A percentile compares a stretch with the other conserved stretches of the same genome.
phyloP scores from a whole-genome alignment of 2,797 vertebrate genomes.

The Catostomus latipinnis region DNA sequence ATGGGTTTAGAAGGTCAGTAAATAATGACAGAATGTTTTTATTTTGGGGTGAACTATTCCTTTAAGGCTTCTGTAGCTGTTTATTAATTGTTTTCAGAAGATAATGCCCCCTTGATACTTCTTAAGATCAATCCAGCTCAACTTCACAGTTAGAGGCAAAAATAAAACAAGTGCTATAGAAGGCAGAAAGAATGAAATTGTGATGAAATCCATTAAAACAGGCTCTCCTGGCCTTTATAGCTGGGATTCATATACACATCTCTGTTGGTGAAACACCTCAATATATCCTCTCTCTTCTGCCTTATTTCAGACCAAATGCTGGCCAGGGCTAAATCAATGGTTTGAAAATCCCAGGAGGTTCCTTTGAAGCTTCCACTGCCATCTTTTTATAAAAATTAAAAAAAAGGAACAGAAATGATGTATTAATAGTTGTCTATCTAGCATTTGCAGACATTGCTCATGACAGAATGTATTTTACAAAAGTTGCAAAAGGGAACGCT shows the following conservation, averaged over 20 bases:
- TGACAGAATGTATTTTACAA: conserved; percentile 11
- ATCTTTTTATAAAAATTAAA: not conserved
- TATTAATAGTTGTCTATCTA: conserved; percentile 10
- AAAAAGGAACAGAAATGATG: not conserved
- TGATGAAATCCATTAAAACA: conserved; percentile 1
- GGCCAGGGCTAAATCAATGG: not conserved
- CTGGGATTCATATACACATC: conserved; percentile 1
- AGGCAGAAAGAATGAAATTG: not conserved
- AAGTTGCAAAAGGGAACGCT: not conserved
- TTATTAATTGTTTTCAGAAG: conserved; percentile 31
- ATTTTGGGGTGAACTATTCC: too few relatives aligned
- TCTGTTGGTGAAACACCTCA: not conserved
- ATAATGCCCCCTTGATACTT: conserved; percentile 7
- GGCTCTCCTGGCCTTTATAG: conserved; percentile 9
- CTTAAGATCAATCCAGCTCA: conserved; percentile 27
- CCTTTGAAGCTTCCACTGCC: conserved; percentile 2
- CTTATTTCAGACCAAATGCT: not conserved
- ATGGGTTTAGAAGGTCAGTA: too few relatives aligned
- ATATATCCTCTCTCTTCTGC: not conserved
- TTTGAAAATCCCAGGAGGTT: not conserved
- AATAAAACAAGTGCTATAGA: not conserved
- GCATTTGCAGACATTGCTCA: not conserved
- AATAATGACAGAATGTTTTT: too few relatives aligned
- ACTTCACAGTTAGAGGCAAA: not conserved
- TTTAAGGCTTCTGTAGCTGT: not conserved